Base-by-base conservation (phyloP, 1,140 invertebrate genomes). In the Drosophila guanche region DNA sequence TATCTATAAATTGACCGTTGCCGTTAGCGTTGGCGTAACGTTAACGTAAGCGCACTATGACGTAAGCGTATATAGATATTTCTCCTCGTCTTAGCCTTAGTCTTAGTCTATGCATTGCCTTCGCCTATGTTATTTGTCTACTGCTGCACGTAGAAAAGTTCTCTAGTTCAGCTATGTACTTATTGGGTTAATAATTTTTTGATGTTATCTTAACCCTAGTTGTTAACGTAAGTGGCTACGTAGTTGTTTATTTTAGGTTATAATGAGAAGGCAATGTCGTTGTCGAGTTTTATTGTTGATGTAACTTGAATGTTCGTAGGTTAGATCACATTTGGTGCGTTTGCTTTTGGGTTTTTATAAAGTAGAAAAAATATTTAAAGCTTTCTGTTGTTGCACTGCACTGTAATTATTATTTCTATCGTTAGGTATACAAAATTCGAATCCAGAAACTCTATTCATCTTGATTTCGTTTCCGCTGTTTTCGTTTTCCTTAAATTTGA, bases 301-400 rank as follows among this genome's bases (percentile, higher is more conserved):
- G 52, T 86, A 50, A 75, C 23, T 63, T 22, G 42, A 75, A 57
- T 55, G 72, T 62, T 52, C 42, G 48, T 33, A 63, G 51, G 55
- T 79, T 89, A 58, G 70, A 88, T 88, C 83, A 88, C 83, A 88
- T 88, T 89, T 89, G 83, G 84, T 88, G 79, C 75, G 69, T 66
- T 76, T 76, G 70, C 56, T 71, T 67, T 67, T 71, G 46, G 43
- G 48, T 78, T 59, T 58, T 54, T 59, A 25, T 75, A 3, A 50
- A 66, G 81, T 86, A 88, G 78, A 88, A 83, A 86, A 86, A 76
- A 79, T 88, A 83, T 68, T 79, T 86, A 86, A 86, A 88, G 85
- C 84, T 88, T 81, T 74, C 29, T 41, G 27, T 45, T 20, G 29
- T 73, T 73, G 45, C 70, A 73, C 69, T 63, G 29, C 33, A 73